A percentile compares a stretch with the other conserved stretches of the same genome.
These are phyloP conservation scores for Ivindomyrus marchei DNA, from an alignment of 2,113 vertebrate species.

Conservation along the genomic window DNA sequence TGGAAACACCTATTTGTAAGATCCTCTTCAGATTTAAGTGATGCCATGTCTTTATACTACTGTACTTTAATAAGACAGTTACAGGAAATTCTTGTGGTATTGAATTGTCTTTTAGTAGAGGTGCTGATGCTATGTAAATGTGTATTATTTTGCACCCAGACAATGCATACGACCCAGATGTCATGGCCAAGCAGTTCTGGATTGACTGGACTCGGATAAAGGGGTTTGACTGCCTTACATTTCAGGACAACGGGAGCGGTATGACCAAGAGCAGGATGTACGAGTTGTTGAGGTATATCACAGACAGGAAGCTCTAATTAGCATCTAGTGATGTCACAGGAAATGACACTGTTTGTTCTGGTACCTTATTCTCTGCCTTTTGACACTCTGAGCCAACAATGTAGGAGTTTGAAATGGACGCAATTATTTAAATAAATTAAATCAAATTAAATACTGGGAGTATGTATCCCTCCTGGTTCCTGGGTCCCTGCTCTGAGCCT, in stretches of 20 bases:
- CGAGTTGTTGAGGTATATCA: conserved; percentile 85
- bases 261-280: conserved; percentile 76
- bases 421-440: too few relatives aligned
- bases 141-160: too few relatives aligned
- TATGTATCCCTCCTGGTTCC: too few relatives aligned
- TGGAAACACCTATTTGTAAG: neutral
- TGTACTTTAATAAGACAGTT: too few relatives aligned
- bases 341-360: neutral
- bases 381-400: neutral
- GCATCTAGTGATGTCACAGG: neutral
- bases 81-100: too few relatives aligned
- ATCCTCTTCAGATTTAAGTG: neutral
- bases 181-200: conserved; percentile 87
- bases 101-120: too few relatives aligned
- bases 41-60: neutral
- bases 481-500: neutral
- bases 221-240: conserved; percentile 68
- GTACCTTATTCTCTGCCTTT: neutral
- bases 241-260: conserved; percentile 88
- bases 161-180: conserved; percentile 89
- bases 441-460: too few relatives aligned
- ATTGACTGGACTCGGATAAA: conserved; percentile 81
- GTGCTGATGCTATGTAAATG: too few relatives aligned
- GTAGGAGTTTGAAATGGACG: too few relatives aligned
- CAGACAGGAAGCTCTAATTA: neutral